Base-by-base conservation (phyloP, 23 tunicate genomes). In the Trididemnum nubilum region DNA sequence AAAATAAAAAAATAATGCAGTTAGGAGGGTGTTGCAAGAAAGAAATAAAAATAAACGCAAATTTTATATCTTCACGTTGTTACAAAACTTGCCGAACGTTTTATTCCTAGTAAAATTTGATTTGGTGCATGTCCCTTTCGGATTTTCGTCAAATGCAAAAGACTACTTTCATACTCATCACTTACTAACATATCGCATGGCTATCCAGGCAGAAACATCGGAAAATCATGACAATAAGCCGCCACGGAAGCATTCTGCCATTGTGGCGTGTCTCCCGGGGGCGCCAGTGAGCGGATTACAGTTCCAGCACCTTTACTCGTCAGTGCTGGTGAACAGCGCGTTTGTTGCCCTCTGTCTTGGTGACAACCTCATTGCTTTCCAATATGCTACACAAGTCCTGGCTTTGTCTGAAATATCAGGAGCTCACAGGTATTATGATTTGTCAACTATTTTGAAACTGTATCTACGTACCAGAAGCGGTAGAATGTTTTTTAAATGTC, bases 331-430 rank as follows among this genome's bases (percentile, higher is more conserved):
- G 12, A 93, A 93, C 89, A 73, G 84, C 67, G 83, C 98, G 33
- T 93, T 85, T 74, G 93, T 93, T 29, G 86, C 93, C 50, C 94
- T 93, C 26, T 65, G 77, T 35, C 85, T 88, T 23, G 94, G 93
- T 34, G 74, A 93, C 69, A 58, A 37, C 36, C 36, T 83, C 64
- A 28, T 80, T 58, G 98, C 98, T 25, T 75, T 77, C 9, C 80
- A 86, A 28, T 71, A 86, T 49, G 49, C 98, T 0, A 67, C 79
- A 52, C 40, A 21, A 4, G 57, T 88, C 19, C 75, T 93, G 40
- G 27, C 59, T 23, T 49, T 88, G 50, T 80, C 89, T 1, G 51
- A 78, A 38, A 22, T 93, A 5, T 93, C 89, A 5, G 86, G 84
- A 0, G 61, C 71, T 3, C 93, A 93, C 72, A 93, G 88, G 95